Conservation (phyloP, 2,113 vertebrate species). For the Bos taurus region ARS-UCD2.0 NC_037348.1:25434001-25434500, state of each 20-base stretch:
- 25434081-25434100: background rate
- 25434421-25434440: background rate
- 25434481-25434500: too few relatives aligned
- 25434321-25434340: background rate
- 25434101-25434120: background rate
- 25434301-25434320: background rate
- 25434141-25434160: background rate
- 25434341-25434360: background rate
- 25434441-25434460: background rate
- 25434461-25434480: background rate
- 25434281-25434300: background rate
- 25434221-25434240: background rate
- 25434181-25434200: slow-evolving; percentile 56
- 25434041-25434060: background rate
- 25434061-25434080: background rate
- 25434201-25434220: slow-evolving; percentile 34
- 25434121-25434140: background rate
- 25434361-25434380: background rate
- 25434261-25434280: background rate
- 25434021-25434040: too few relatives aligned
- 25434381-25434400: background rate
- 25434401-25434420: background rate
- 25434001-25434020: background rate
- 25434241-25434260: background rate
- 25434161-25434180: slow-evolving; percentile 48